Conservation (phyloP, 2,797 vertebrate genomes). For the Lacerta agilis region DNA sequence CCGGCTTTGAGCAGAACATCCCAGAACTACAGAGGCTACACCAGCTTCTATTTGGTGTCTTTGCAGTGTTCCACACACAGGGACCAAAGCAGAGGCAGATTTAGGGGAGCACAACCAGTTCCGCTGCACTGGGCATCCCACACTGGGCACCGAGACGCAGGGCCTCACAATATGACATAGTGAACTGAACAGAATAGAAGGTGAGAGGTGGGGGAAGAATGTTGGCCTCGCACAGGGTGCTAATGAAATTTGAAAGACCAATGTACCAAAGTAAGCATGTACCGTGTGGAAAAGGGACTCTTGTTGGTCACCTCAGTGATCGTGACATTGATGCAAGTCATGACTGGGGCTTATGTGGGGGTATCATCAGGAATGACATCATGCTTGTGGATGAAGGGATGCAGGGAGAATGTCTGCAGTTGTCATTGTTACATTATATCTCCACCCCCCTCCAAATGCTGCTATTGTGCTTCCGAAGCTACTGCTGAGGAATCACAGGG, state of each 20-base stretch:
- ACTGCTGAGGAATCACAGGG: not conserved
- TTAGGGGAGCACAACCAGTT: no score
- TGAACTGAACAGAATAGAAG: no score
- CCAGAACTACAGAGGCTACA: no score
- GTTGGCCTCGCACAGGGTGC: no score
- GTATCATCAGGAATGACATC: not conserved
- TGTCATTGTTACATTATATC: not conserved
- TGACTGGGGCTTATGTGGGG: not conserved
- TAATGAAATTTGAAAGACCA: no score
- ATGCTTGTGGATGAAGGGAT: not conserved
- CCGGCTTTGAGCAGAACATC: no score
- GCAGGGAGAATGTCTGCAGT: no score
- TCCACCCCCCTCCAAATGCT: not conserved
- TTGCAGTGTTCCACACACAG: not conserved
- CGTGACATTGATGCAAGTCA: not conserved
- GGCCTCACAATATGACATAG: no score
- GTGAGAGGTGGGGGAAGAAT: no score
- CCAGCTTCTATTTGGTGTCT: no score
- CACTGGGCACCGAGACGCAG: no score
- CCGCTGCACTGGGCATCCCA: no score
- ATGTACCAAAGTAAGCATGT: not conserved
- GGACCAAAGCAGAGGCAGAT: not conserved
- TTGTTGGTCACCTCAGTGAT: not conserved
- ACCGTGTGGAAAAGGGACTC: not conserved
- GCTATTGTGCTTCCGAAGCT: not conserved